Conservation (phyloP, 1,140 invertebrate species). For the Penaeus japonicus region DNA sequence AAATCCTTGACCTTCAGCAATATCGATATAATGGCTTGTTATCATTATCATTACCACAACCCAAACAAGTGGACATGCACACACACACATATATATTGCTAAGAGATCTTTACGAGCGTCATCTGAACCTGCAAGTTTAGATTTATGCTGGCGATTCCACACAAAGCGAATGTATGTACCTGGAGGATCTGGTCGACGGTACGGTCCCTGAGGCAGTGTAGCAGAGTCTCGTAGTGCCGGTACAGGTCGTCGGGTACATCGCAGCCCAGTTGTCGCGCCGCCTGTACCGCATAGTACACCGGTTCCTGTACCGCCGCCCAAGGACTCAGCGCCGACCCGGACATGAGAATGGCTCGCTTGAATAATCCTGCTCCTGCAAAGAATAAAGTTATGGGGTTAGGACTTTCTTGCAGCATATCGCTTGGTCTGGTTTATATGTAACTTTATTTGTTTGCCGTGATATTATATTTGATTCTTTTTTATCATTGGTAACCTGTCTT, state of each 20-base stretch:
- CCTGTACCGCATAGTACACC: constrained; percentile 67
- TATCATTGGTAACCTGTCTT: no score
- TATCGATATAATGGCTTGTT: no score
- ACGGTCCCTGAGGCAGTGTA: constrained; percentile 51
- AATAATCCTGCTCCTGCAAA: constrained; percentile 62
- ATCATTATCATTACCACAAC: no score
- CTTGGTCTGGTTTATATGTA: no score
- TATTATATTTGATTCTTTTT: no score
- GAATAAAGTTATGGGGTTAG: not conserved
- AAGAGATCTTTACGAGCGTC: no score
- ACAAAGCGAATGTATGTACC: constrained; percentile 52
- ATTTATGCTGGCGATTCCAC: no score
- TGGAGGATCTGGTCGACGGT: constrained; percentile 64
- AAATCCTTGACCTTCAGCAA: no score
- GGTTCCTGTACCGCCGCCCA: constrained; percentile 78
- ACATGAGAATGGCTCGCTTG: constrained; percentile 73
- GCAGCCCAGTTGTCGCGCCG: constrained; percentile 71
- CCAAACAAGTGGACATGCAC: no score
- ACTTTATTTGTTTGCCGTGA: no score
- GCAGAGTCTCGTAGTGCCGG: constrained; percentile 30
- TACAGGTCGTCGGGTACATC: constrained; percentile 40
- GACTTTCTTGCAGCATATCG: not conserved
- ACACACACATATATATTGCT: no score
- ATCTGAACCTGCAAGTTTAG: no score
- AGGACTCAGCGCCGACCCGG: constrained; percentile 72